Conservation (phyloP, 2,888 invertebrate species). For the Nasonovia ribisnigri region DNA sequence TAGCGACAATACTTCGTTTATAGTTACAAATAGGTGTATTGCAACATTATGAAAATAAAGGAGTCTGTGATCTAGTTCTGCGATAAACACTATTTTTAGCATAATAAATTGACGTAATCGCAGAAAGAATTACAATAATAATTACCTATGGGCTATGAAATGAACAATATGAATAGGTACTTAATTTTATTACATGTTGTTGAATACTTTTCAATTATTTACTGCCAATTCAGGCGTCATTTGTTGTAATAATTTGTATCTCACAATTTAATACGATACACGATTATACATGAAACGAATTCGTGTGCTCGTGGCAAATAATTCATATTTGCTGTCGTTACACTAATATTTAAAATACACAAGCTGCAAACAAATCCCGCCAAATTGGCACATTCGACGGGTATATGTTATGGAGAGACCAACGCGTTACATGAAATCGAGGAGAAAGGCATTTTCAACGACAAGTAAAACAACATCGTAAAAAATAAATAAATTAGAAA, state of each 20-base stretch:
- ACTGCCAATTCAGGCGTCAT: neutral
- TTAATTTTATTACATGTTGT: neutral
- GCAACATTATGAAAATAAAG: neutral
- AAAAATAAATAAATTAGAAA: slow-evolving; percentile 20
- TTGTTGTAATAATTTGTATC: neutral
- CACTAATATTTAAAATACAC: neutral
- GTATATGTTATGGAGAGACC: neutral
- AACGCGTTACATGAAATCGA: neutral
- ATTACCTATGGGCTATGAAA: neutral
- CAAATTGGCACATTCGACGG: neutral
- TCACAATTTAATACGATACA: neutral
- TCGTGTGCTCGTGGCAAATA: neutral
- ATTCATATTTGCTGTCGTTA: neutral
- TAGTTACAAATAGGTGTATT: neutral
- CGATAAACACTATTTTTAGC: neutral
- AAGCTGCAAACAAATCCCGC: neutral
- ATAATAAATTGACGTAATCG: neutral
- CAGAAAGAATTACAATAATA: neutral
- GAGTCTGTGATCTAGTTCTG: neutral
- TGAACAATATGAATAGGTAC: neutral
- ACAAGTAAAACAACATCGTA: neutral
- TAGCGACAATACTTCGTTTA: no score
- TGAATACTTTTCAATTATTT: neutral
- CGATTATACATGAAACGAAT: neutral
- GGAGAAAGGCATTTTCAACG: neutral